A percentile compares a stretch with the other conserved stretches of the same genome.
These are phyloP conservation scores for Chrysomallon squamiferum DNA, from an alignment of 1,140 invertebrate species.

Conservation along the genomic window DNA sequence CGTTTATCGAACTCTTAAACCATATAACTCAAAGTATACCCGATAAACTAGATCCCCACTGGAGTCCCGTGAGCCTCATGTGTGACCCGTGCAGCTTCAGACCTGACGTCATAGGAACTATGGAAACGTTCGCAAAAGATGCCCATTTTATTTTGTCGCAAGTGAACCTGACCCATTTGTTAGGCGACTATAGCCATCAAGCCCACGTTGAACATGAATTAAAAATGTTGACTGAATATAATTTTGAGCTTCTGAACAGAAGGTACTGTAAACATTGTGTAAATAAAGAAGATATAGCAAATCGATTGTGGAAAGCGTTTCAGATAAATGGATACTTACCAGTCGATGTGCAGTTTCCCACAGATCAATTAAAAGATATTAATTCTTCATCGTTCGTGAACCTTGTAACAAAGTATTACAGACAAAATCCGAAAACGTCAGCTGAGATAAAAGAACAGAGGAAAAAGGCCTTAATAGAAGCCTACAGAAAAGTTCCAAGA, in stretches of 20 bases:
- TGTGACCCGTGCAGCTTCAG: slow-evolving; percentile 12
- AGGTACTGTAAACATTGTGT: slow-evolving; percentile 9
- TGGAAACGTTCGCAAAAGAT: slow-evolving; percentile 15
- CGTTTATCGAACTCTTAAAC: slow-evolving; percentile 11
- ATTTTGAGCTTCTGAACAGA: slow-evolving; percentile 4
- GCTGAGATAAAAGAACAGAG: background rate
- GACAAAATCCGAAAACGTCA: background rate
- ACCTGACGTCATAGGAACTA: slow-evolving; percentile 12
- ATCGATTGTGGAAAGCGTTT: slow-evolving; percentile 25
- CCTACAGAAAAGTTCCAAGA: slow-evolving; percentile 1
- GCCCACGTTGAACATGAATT: slow-evolving; percentile 13
- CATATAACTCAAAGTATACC: background rate
- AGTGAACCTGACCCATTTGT: slow-evolving; percentile 3
- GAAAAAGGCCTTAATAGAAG: background rate
- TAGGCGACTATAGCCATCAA: background rate
- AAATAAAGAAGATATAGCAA: slow-evolving; percentile 9
- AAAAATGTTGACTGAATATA: slow-evolving; percentile 15
- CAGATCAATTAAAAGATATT: background rate
- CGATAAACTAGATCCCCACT: slow-evolving; percentile 2
- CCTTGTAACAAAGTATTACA: background rate
- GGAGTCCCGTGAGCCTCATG: background rate
- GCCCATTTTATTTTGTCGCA: background rate
- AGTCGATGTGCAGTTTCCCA: background rate
- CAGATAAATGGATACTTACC: slow-evolving; percentile 28
- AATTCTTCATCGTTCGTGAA: background rate